phyloP scores from a whole-genome alignment of 92 coral and sea anemone species.

The Zoanthus sociatus region DNA sequence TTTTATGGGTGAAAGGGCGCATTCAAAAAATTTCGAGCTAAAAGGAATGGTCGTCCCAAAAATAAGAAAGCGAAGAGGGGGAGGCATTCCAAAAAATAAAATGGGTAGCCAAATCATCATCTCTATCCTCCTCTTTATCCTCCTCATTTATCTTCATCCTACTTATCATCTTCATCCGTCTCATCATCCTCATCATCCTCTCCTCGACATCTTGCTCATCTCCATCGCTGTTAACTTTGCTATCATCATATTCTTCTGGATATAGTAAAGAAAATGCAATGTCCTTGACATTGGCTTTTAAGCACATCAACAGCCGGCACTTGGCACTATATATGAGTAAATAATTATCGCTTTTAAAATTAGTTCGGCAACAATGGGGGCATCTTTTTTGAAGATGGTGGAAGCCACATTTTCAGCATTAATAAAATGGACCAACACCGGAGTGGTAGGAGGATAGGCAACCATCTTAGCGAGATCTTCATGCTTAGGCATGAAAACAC shows the following conservation, averaged over 20 bases:
- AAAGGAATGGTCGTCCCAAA: no score
- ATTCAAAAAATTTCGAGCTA: no score
- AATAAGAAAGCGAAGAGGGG: no score
- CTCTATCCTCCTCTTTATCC: neutral
- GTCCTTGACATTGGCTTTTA: slow-evolving; percentile 10
- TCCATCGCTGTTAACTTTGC: neutral
- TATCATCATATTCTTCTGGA: slow-evolving; percentile 9
- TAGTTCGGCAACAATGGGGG: slow-evolving; percentile 6
- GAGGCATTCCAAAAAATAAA: no score
- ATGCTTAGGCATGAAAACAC: neutral
- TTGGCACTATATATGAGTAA: slow-evolving; percentile 1
- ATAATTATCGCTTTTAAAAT: neutral
- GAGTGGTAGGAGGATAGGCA: neutral
- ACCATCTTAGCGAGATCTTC: neutral
- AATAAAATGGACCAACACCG: neutral
- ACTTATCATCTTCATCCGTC: neutral
- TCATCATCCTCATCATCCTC: neutral
- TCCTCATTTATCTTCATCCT: neutral
- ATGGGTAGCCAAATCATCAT: no score
- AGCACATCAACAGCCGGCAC: slow-evolving; percentile 8
- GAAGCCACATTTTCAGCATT: neutral
- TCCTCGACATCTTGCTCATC: neutral
- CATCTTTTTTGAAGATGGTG: slow-evolving; percentile 1
- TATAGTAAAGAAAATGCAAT: neutral
- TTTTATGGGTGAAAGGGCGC: no score